These are phyloP conservation scores for Lasioglossum figueresi DNA, from an alignment of 2,888 invertebrate genomes.

Conservation along the genomic window DNA sequence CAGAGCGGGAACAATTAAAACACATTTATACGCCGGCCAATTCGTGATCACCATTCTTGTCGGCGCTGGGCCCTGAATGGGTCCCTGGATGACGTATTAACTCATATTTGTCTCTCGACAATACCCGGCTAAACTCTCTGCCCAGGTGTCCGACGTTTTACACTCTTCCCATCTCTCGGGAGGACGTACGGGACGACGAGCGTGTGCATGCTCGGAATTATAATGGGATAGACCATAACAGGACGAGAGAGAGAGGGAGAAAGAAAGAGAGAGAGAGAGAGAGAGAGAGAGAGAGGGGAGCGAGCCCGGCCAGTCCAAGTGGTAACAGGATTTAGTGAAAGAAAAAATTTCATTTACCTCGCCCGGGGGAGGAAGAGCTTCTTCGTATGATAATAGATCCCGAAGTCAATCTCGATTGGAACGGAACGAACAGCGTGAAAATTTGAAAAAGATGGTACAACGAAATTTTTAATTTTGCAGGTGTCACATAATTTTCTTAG, in stretches of 20 bases:
- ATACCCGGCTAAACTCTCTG: conserved; percentile 78
- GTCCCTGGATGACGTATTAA: conserved; percentile 81
- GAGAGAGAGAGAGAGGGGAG: conserved; percentile 55
- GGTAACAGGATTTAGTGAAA: conserved; percentile 64
- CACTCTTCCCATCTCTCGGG: conserved; percentile 76
- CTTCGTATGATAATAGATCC: neutral
- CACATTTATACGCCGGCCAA: conserved; percentile 80
- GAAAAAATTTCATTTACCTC: conserved; percentile 58
- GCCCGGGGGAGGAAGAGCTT: neutral
- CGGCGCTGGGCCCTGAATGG: conserved; percentile 73
- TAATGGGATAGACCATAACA: conserved; percentile 73
- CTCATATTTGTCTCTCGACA: conserved; percentile 83
- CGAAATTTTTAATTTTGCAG: neutral
- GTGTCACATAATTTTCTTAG: neutral
- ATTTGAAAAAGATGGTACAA: neutral
- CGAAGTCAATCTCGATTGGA: neutral
- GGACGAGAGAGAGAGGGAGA: conserved; percentile 38
- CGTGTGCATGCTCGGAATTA: conserved; percentile 71
- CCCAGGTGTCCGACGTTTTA: conserved; percentile 81
- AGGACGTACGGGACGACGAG: conserved; percentile 65
- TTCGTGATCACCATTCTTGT: conserved; percentile 79
- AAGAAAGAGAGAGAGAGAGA: conserved; percentile 27
- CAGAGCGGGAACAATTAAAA: conserved; percentile 79
- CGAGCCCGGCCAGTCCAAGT: conserved; percentile 52
- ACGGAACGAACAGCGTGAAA: neutral